Evolutionary conservation across 1,140 invertebrate species (phyloP), one percentile per base, ranked within the genome.

Genomic region (Aphaenogaster ashmeadi): DNA sequence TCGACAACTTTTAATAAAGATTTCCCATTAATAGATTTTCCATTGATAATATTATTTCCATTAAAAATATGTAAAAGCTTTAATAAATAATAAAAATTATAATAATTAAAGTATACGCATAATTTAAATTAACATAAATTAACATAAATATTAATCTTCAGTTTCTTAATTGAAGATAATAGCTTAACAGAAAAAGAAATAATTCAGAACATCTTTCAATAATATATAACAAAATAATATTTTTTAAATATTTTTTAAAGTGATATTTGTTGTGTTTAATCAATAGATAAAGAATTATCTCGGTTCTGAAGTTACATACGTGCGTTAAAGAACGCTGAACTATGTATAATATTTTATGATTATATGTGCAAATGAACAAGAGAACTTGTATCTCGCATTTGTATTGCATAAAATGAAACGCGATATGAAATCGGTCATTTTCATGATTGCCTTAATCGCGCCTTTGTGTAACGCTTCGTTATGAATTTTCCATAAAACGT

Each of bases 401-500:
- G 3, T 18, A 6, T 81, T 81, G 52, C 36, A 72, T 72, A 33
- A 83, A 72, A 44, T 71, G n/a, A 71, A 84, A 60, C 5, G 2
- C 38, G 41, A 77, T 27, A 54, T 66, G 15, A 52, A 36, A 54
- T 41, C 27, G 21, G 15, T 78, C 15, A 86, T 44, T 66, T 77
- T 52, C 33, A 33, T 18, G 33, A 85, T 56, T 66, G n/a, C 7
- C 6, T 74, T 77, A 50, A 85, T 85, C 58, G 18, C 27, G 13
- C 33, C 15, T 77, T 74, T 62, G 47, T 86, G 21, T 44, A 86
- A 86, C 21, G 36, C 18, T 47, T 47, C 56, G 18, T 84, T 77
- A 77, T 64, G 44, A 86, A 54, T 79, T 86, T 44, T 47, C 18
- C 54, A 60, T 58, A 50, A 38, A 84, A 86, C 47, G 44, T 79